These are phyloP conservation scores for Iguana delicatissima DNA, from an alignment of 2,797 vertebrate species.

Conservation along the genomic window DNA sequence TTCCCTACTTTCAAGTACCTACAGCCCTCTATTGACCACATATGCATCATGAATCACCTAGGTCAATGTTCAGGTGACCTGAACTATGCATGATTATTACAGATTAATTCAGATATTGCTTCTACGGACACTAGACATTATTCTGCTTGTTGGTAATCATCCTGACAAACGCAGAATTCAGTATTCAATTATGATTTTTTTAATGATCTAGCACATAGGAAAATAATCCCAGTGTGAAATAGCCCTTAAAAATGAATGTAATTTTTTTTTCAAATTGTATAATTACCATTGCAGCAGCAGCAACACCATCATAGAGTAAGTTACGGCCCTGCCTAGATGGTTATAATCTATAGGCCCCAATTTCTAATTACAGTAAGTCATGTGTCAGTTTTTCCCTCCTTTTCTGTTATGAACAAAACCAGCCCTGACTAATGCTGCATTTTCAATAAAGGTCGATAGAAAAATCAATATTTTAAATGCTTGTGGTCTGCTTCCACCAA, in stretches of 20 bases:
- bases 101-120: background rate
- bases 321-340: background rate
- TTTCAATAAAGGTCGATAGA: background rate
- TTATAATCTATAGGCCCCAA: background rate
- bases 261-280: background rate
- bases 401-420: background rate
- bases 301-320: background rate
- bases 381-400: background rate
- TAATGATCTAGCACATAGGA: background rate
- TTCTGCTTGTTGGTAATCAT: background rate
- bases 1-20: background rate
- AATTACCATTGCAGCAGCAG: background rate
- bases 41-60: background rate
- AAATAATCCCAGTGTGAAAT: background rate
- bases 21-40: background rate
- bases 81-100: background rate
- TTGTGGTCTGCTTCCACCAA: background rate
- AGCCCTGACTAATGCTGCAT: background rate
- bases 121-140: too few species aligned
- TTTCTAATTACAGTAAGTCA: background rate
- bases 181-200: background rate
- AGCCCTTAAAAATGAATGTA: background rate
- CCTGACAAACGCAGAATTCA: background rate
- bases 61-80: background rate
- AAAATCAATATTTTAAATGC: slow-evolving; percentile 12